phyloP scores from a whole-genome alignment of 1,140 invertebrate species.

The Brachionus calyciflorus region DNA sequence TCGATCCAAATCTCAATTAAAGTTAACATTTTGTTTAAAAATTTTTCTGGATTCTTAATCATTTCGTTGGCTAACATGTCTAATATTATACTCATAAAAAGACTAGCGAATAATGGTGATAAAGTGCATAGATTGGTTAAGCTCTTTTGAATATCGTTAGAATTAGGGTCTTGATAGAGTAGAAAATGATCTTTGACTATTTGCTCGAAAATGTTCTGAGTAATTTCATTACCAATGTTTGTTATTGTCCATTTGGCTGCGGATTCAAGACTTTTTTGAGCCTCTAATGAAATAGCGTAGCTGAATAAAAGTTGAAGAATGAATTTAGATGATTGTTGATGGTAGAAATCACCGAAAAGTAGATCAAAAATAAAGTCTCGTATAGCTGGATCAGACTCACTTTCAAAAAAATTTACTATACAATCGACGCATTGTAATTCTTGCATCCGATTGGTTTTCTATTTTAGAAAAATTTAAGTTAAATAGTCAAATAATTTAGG shows the following conservation, averaged over 20 bases:
- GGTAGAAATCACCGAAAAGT: conserved; percentile 33
- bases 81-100: conserved; percentile 39
- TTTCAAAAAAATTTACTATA: conserved; percentile 36
- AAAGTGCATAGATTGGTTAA: background rate
- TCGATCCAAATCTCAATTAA: conserved; percentile 41
- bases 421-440: conserved; percentile 41
- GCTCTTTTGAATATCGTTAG: background rate
- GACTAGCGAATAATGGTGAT: conserved; percentile 22
- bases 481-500: background rate
- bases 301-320: conserved; percentile 32
- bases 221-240: conserved; percentile 40
- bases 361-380: conserved; percentile 43
- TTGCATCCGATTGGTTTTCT: conserved; percentile 46
- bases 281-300: conserved; percentile 26
- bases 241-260: conserved; percentile 35
- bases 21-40: conserved; percentile 15
- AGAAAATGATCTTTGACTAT: conserved; percentile 39
- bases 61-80: conserved; percentile 41
- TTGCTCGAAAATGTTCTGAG: conserved; percentile 41
- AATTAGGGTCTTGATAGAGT: background rate
- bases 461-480: background rate
- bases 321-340: conserved; percentile 13
- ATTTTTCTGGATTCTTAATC: conserved; percentile 13
- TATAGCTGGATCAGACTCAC: background rate
- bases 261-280: conserved; percentile 2